Percentiles rank a stretch among this genome's conserved stretches.
Evolutionary conservation across 2,113 vertebrate genomes (phyloP).

Genomic region (Carollia perspicillata): DNA sequence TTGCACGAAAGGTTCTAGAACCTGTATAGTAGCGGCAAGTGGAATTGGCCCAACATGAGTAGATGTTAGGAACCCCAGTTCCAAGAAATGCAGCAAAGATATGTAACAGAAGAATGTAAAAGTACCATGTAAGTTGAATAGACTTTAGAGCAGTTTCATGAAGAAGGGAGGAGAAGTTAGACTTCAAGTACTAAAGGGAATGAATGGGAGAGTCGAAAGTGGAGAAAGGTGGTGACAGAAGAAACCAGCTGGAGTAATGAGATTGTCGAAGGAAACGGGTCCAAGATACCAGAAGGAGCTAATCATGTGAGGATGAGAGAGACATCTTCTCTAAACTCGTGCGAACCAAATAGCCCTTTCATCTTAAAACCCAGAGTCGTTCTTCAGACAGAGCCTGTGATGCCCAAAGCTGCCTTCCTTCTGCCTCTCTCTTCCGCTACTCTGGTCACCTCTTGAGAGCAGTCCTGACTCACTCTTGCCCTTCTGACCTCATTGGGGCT

Average conservation of each 20-base stretch:
- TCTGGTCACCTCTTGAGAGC: neutral
- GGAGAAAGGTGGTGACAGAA: neutral
- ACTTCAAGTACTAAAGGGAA: neutral
- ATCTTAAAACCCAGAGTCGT: neutral
- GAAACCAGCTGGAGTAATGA: neutral
- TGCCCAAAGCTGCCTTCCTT: neutral
- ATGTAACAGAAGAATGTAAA: neutral
- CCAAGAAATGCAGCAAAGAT: neutral
- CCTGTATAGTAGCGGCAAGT: neutral
- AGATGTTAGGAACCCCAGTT: neutral
- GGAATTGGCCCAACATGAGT: neutral
- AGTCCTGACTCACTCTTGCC: neutral
- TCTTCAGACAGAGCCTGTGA: neutral
- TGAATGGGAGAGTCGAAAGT: neutral
- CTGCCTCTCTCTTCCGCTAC: neutral
- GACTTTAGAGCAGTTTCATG: neutral
- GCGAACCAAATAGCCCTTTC: neutral
- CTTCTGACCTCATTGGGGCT: neutral
- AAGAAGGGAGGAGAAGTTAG: neutral
- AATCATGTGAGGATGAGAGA: neutral
- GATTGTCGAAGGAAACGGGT: neutral
- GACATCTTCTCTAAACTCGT: neutral
- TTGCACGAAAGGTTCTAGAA: neutral
- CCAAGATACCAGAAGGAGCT: neutral
- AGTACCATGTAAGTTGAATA: neutral